These are phyloP conservation scores for Pheosia gnoma DNA, from an alignment of 2,888 invertebrate species.

Conservation along the genomic window DNA sequence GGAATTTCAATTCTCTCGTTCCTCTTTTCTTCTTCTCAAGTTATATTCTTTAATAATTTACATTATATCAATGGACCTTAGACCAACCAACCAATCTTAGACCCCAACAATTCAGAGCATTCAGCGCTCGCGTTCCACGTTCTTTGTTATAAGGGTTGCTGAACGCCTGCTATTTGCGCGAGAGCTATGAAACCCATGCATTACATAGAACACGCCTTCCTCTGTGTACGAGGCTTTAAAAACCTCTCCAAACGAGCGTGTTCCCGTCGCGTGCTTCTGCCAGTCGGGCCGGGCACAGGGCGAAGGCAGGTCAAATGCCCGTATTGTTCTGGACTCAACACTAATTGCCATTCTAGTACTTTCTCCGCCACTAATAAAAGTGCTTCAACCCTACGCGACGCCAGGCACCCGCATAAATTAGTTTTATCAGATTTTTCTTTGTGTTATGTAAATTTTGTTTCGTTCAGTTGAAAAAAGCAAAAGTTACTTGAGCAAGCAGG, in stretches of 20 bases:
- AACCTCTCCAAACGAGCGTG: neutral
- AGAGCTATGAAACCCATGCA: too few relatives aligned
- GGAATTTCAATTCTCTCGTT: too few relatives aligned
- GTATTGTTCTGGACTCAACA: conserved; percentile 12
- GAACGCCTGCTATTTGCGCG: too few relatives aligned
- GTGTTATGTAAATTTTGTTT: neutral
- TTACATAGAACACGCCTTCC: too few relatives aligned
- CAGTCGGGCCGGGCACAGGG: neutral
- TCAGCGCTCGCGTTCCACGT: too few relatives aligned
- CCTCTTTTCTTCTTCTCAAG: too few relatives aligned
- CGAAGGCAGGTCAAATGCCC: neutral
- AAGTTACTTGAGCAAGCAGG: neutral
- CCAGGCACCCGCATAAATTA: conserved; percentile 4
- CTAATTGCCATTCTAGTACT: conserved; percentile 23
- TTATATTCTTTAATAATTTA: too few relatives aligned
- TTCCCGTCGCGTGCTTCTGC: neutral
- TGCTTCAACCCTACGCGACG: neutral
- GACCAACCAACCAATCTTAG: too few relatives aligned
- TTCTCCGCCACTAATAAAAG: conserved; percentile 19
- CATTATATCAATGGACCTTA: too few relatives aligned
- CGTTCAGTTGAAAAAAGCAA: neutral
- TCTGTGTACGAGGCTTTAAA: neutral
- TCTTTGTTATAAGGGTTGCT: too few relatives aligned
- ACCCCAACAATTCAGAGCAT: too few relatives aligned
- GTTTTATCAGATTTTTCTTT: conserved; percentile 5